These are phyloP conservation scores for Ethmia dodecea DNA, from an alignment of 2,888 invertebrate genomes.

Conservation along the genomic window DNA sequence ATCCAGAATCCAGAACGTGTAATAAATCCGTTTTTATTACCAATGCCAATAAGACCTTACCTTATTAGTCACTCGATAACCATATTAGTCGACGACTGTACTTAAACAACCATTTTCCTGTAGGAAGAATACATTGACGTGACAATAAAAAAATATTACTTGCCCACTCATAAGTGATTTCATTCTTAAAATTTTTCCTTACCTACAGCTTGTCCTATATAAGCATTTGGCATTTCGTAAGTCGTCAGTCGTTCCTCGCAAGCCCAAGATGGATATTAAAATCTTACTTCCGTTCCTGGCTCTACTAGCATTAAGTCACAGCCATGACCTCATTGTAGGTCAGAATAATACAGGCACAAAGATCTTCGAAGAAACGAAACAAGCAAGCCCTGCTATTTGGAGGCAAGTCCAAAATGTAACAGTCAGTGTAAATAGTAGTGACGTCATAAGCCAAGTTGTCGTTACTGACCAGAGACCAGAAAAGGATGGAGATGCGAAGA, in stretches of 20 bases:
- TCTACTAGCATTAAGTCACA: constrained; percentile 30
- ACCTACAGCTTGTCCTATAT: constrained; percentile 39
- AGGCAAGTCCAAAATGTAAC: constrained; percentile 43
- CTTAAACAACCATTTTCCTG: constrained; percentile 48
- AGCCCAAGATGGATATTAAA: constrained; percentile 16
- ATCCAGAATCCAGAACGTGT: too few species aligned
- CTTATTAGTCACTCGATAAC: too few species aligned
- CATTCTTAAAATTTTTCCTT: constrained; percentile 53
- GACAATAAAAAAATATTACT: constrained; percentile 45
- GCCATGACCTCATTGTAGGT: constrained; percentile 45
- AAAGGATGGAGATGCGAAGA: constrained; percentile 55
- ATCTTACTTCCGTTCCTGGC: constrained; percentile 24
- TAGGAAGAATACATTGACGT: constrained; percentile 46
- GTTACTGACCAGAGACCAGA: constrained; percentile 51
- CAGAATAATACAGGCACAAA: constrained; percentile 34
- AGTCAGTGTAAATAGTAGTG: constrained; percentile 37
- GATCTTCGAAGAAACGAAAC: constrained; percentile 45
- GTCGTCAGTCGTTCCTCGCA: background rate
- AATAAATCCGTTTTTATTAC: too few species aligned
- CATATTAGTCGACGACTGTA: constrained; percentile 26
- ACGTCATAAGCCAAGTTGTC: constrained; percentile 46
- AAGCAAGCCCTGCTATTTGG: constrained; percentile 58
- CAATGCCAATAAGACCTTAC: too few species aligned
- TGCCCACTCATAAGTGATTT: constrained; percentile 24
- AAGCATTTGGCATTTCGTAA: constrained; percentile 33